Conservation (phyloP, 2,113 vertebrate genomes). For the Elaphurus davidianus region DNA sequence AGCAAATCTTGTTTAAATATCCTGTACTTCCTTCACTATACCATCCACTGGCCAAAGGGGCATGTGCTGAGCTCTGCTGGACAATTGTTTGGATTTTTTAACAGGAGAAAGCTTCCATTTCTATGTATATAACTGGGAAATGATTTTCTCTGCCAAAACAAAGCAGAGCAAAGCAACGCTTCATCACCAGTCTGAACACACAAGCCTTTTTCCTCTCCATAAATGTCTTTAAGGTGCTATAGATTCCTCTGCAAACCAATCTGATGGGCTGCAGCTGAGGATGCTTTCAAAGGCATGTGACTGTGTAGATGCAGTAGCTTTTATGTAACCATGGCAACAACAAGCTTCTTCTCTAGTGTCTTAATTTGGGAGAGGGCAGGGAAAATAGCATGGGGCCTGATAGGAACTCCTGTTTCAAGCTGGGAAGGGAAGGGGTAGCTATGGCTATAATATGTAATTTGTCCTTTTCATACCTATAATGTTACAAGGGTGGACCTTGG, state of each 20-base stretch:
- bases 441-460: background rate
- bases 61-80: background rate
- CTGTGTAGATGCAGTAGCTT: background rate
- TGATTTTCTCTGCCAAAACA: background rate
- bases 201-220: background rate
- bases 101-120: background rate
- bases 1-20: background rate
- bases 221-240: background rate
- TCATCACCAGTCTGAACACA: background rate
- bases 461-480: background rate
- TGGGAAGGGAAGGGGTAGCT: background rate
- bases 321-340: slow-evolving; percentile 48
- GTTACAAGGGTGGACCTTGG: background rate
- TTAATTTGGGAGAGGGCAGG: slow-evolving; percentile 36
- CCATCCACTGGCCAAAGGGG: background rate
- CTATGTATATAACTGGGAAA: background rate
- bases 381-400: background rate
- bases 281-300: slow-evolving; percentile 42
- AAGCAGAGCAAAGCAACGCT: background rate
- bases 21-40: background rate
- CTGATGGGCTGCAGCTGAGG: background rate
- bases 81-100: background rate
- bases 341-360: slow-evolving; percentile 20
- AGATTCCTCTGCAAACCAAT: background rate
- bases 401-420: slow-evolving; percentile 7